Base-by-base conservation (phyloP, 2,888 invertebrate species). In the Tetragnatha montana region DNA sequence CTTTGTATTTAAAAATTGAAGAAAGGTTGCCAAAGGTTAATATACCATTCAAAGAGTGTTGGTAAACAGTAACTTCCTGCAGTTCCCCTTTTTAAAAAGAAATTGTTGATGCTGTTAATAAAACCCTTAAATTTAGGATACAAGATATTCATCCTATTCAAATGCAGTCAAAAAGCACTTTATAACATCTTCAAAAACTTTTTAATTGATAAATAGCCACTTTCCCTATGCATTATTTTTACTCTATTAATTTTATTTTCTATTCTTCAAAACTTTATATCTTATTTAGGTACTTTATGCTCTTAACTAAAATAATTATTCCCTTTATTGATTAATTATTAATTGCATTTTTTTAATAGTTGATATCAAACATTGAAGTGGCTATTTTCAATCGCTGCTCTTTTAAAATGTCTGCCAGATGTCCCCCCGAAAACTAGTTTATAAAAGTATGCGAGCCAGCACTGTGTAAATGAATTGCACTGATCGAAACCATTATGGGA, bases 361-460 rank as follows among this genome's bases (percentile, higher is more conserved):
- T 17, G 60, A 8, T 17, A 60, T 60, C 6, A 8, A 60, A 60
- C 4, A 60, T 8, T 12, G 12, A 60, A 60, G 60, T 60, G 60
- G 60, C 60, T 60, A 60, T 60, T 17, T 60, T 60, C 17, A 19
- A 71, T 47, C 75, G 47, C n/a, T n/a, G 17, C 75, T 47, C 17
- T 17, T 22, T 22, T 47, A 35, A 75, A n/a, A 49, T 21, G 14
- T 12, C 19, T 69, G 88, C 89, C 87, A 90, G 89, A 82, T 74
- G 89, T 90, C 89, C 89, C 17, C 89, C 85, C 86, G 79, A 80
- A 87, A 83, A 90, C 51, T 86, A 69, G 89, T 90, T 90, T 86
- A 68, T 69, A n/a, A 74, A 35, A 82, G 71, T 74, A 90, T 82
- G 89, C 89, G 82, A 86, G 82, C 74, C n/a, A 35, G 78, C 82